Conservation (phyloP, 1,140 invertebrate species). For the Euwallacea similis region DNA sequence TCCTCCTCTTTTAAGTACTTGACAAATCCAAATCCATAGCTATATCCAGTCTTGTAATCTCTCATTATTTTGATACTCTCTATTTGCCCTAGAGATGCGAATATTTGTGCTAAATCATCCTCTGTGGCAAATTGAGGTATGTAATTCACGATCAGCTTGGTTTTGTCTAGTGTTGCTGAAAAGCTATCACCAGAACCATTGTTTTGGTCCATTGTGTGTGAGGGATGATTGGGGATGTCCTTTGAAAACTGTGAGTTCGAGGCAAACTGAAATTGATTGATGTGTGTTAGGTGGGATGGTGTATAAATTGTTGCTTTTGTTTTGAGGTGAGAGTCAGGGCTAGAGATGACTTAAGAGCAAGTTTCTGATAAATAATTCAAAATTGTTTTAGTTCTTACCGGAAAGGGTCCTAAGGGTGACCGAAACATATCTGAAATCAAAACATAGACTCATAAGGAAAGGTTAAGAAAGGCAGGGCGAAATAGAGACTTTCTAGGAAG, state of each 20-base stretch:
- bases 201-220: conserved; percentile 34
- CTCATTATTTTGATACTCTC: conserved; percentile 91
- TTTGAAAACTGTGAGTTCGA: conserved; percentile 18
- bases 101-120: conserved; percentile 86
- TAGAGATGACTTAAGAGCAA: not conserved
- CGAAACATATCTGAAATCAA: too few relatives aligned
- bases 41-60: conserved; percentile 89
- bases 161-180: conserved; percentile 52
- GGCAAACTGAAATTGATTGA: conserved; percentile 34
- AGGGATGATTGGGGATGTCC: conserved; percentile 1
- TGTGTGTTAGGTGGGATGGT: not conserved
- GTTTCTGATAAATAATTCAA: too few relatives aligned
- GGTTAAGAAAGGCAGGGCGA: too few relatives aligned
- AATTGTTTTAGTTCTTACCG: too few relatives aligned
- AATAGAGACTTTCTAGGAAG: too few relatives aligned
- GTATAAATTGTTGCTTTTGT: not conserved
- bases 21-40: conserved; percentile 95
- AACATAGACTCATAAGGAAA: too few relatives aligned
- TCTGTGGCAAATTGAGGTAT: conserved; percentile 91
- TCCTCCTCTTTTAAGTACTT: conserved; percentile 86
- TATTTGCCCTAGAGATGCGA: conserved; percentile 82
- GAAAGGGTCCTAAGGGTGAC: too few relatives aligned
- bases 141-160: conserved; percentile 95
- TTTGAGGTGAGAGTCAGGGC: not conserved
- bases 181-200: conserved; percentile 45